Evolutionary conservation across 2,113 vertebrate genomes (phyloP).

Genomic region (Grus americana): DNA sequence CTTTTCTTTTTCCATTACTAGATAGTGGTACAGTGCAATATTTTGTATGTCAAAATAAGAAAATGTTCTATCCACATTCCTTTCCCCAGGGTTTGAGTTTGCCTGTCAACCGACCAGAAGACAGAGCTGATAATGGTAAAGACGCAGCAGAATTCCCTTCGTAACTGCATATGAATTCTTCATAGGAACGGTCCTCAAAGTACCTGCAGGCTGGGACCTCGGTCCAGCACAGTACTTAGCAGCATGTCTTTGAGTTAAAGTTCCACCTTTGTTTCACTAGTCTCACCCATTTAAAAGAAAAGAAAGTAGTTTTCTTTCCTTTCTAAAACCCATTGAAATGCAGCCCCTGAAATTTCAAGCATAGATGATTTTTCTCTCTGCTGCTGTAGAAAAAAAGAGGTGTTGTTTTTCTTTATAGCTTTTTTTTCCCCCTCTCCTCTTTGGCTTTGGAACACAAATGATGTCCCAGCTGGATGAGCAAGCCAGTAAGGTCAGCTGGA

Average conservation of each 20-base stretch:
- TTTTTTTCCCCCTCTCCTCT: fast-evolving
- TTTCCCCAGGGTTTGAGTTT: conserved; percentile 1
- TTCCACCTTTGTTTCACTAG: neutral
- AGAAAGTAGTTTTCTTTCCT: neutral
- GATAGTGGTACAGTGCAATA: neutral
- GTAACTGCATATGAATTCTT: neutral
- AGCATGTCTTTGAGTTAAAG: neutral
- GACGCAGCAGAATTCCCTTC: neutral
- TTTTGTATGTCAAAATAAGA: conserved; percentile 38
- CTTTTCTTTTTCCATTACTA: neutral
- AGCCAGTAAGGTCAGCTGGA: neutral
- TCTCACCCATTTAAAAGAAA: neutral
- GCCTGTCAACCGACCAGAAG: neutral
- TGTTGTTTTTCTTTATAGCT: neutral
- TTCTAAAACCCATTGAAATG: neutral
- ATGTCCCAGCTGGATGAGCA: neutral
- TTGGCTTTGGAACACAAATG: neutral
- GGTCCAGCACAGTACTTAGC: neutral
- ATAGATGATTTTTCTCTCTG: neutral
- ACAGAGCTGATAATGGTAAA: neutral
- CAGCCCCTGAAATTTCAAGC: neutral
- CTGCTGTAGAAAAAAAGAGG: neutral
- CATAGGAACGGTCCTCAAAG: neutral
- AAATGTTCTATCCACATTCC: neutral
- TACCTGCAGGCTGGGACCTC: neutral